Evolutionary conservation across 2,888 invertebrate genomes (phyloP), one percentile per base, ranked within the genome.

Genomic region (Gari tellinella): DNA sequence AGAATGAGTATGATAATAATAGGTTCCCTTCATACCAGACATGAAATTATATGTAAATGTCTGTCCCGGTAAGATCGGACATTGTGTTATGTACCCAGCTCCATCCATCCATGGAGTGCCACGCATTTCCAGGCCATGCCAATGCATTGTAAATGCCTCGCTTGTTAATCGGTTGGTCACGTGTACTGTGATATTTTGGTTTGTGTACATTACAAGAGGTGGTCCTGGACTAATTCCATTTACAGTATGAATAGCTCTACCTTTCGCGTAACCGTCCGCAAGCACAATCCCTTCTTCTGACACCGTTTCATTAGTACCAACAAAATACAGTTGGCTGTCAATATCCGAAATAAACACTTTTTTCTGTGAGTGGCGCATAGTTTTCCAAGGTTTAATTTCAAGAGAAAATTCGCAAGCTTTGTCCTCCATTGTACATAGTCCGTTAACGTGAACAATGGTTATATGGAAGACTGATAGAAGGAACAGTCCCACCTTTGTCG

Each of bases 61-160:
- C 51, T 82, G 80, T 4, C 80, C 77, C 1, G 86, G 83, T 1
- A 73, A 53, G n/a, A 86, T 84, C 1, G 87, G 85, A 58, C 87
- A 87, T 52, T 88, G 87, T 0, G 87, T 83, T 26, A 88, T 62
- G 49, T 80, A 84, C 0, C 82, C 70, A n/a, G 82, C 84, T 0
- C 88, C 88, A 67, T 88, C 88, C 85, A 86, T 86, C 79, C 80
- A 88, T 8, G 84, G 82, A 14, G 83, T 85, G 8, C 73, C 80
- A 7, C 38, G 41, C 73, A 83, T 80, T 23, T 73, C 75, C 14
- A 88, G 61, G 5, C 88, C 88, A 61, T 88, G 87, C 84, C 84
- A 87, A 66, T 88, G 88, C 8, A 88, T 53, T 19, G 82, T 72
- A 17, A 81, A 40, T 8, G 65, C 68, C 7, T 80, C 78, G 14